Evolutionary conservation across 2,797 vertebrate genomes (phyloP).

Genomic region (Setipinna tenuifilis): DNA sequence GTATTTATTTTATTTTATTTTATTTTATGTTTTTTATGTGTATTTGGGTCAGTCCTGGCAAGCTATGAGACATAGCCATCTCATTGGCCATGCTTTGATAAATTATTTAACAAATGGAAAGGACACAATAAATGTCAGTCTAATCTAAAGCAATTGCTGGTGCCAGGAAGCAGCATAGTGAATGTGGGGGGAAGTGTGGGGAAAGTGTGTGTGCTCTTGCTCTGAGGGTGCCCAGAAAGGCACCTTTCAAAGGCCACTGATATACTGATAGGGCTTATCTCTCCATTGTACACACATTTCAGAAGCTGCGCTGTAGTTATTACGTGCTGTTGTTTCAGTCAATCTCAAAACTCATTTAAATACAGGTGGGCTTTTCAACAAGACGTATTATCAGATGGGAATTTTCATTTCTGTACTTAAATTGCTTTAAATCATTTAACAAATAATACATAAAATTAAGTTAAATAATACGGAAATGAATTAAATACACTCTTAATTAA

Average conservation of each 20-base stretch:
- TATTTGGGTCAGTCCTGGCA: neutral
- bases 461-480: too few relatives aligned
- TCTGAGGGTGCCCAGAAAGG: neutral
- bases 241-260: neutral
- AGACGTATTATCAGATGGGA: too few relatives aligned
- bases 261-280: constrained; percentile 9
- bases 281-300: neutral
- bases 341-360: neutral
- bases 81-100: neutral
- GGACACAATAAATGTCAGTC: neutral
- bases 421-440: too few relatives aligned
- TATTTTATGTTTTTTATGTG: too few relatives aligned
- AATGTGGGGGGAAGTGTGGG: neutral
- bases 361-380: neutral
- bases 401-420: too few relatives aligned
- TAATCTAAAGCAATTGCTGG: neutral
- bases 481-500: too few relatives aligned
- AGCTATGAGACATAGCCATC: neutral
- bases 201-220: too few relatives aligned
- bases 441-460: too few relatives aligned
- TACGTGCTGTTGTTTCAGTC: neutral
- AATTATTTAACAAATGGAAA: neutral
- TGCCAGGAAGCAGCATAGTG: neutral
- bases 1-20: too few relatives aligned
- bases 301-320: neutral